Conservation (phyloP, 2,113 vertebrate species). For the Dasyornis broadbenti region DNA sequence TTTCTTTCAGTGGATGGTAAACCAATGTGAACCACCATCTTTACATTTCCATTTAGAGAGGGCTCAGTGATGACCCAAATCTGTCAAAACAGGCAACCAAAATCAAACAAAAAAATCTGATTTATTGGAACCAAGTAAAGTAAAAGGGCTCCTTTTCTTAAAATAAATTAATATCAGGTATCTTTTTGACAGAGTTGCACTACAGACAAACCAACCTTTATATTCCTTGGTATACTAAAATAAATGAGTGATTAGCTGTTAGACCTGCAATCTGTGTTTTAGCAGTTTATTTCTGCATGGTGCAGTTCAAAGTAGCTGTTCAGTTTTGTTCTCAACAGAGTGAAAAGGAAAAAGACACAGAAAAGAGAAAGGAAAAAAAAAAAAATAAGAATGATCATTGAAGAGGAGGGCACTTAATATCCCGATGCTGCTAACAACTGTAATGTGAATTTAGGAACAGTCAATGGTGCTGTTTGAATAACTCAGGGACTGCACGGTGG, state of each 20-base stretch:
- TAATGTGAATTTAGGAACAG: not conserved
- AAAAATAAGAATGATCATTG: not conserved
- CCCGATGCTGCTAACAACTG: not conserved
- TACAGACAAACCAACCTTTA: not conserved
- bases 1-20: not conserved
- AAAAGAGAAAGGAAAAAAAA: no score
- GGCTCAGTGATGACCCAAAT: constrained; percentile 32
- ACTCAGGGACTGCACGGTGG: fast-evolving
- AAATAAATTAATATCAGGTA: not conserved
- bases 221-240: not conserved
- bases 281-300: not conserved
- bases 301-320: not conserved
- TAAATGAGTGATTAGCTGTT: not conserved
- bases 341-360: not conserved
- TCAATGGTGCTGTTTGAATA: not conserved
- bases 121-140: not conserved
- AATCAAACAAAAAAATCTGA: constrained; percentile 9
- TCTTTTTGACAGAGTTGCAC: not conserved
- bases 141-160: not conserved
- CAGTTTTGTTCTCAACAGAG: not conserved
- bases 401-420: not conserved
- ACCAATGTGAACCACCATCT: not conserved
- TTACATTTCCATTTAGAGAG: not conserved
- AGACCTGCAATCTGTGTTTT: not conserved
- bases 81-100: constrained; percentile 25